A percentile compares a stretch with the other conserved stretches of the same genome.
Conservation (phyloP, 2,888 invertebrate genomes). For the Pyralis farinalis region DNA sequence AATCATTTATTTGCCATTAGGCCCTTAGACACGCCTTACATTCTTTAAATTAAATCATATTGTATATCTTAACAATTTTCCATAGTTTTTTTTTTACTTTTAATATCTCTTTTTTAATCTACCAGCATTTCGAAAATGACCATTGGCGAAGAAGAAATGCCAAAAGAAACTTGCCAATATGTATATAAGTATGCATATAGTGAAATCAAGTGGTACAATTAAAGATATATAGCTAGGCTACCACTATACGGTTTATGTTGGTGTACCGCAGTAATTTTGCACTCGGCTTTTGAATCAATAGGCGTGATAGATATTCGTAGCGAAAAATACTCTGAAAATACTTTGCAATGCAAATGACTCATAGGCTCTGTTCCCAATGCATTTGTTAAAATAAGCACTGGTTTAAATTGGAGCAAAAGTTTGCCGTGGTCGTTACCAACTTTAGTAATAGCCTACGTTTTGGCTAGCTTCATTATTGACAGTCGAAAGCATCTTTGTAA, state of each 20-base stretch:
- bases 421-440: conserved; percentile 1
- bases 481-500: conserved; percentile 1
- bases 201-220: no score
- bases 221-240: no score
- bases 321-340: not conserved
- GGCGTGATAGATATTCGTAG: not conserved
- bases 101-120: no score
- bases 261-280: not conserved
- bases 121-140: no score
- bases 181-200: no score
- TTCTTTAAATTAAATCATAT: no score
- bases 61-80: no score
- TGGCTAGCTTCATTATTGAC: conserved; percentile 2
- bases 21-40: no score
- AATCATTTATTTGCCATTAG: no score
- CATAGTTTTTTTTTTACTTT: no score
- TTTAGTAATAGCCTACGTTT: conserved; percentile 5
- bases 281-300: not conserved
- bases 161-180: no score
- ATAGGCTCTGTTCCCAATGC: conserved; percentile 1
- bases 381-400: conserved; percentile 4
- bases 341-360: conserved; percentile 1
- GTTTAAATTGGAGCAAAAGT: conserved; percentile 4
- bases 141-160: no score
- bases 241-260: not conserved